Evolutionary conservation across 2,113 vertebrate genomes (phyloP).

Genomic region (Cromileptes altivelis): DNA sequence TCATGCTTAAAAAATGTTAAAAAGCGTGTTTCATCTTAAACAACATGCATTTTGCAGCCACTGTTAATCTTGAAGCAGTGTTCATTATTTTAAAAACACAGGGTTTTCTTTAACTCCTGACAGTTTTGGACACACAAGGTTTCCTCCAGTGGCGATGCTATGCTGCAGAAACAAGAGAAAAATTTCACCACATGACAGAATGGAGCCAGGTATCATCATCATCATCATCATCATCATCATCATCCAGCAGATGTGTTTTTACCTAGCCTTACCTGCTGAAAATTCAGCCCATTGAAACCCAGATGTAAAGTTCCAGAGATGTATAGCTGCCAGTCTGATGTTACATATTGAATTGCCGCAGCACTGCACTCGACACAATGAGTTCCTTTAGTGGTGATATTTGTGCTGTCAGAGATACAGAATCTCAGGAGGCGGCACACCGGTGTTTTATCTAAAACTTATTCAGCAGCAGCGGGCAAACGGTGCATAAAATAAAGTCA

Average conservation of each 20-base stretch:
- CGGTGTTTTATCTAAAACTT: constrained; percentile 5
- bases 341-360: not conserved
- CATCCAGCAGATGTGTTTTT: constrained; percentile 9
- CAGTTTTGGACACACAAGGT: no score
- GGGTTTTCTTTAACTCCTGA: no score
- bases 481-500: not conserved
- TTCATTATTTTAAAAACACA: not conserved
- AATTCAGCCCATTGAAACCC: no score
- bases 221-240: constrained; percentile 7
- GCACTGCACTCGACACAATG: not conserved
- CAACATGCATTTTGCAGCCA: no score
- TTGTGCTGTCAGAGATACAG: not conserved
- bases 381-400: not conserved
- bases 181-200: not conserved
- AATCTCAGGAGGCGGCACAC: not conserved
- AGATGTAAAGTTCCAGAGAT: not conserved
- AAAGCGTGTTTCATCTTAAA: no score
- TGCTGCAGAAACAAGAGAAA: not conserved
- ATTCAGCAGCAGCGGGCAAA: not conserved
- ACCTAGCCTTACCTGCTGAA: not conserved
- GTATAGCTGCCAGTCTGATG: not conserved
- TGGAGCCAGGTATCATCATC: not conserved
- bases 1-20: no score
- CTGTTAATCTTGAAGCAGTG: no score
- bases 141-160: no score